Conservation (phyloP, 2,888 invertebrate species). For the Torymus aiolomorphi region DNA sequence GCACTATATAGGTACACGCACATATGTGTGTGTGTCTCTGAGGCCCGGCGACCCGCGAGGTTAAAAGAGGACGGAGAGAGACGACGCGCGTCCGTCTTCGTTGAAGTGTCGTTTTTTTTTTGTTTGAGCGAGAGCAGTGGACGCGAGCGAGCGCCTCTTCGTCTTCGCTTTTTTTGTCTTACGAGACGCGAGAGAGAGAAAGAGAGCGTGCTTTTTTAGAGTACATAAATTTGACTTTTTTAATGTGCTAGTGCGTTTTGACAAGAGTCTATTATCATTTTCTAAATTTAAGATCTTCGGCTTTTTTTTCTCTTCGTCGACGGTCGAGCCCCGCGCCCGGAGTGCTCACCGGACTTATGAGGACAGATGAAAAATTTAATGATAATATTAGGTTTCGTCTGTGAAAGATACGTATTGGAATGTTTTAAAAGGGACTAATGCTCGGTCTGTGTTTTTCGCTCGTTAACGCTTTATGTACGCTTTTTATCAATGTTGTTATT, state of each 20-base stretch:
- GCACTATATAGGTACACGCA: background rate
- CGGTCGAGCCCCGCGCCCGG: slow-evolving; percentile 21
- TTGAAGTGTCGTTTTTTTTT: slow-evolving; percentile 15
- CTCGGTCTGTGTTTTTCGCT: background rate
- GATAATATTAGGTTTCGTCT: slow-evolving; percentile 56
- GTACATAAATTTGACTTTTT: slow-evolving; percentile 57
- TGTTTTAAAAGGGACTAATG: slow-evolving; percentile 41
- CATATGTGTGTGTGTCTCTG: slow-evolving; percentile 46
- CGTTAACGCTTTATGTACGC: slow-evolving; percentile 43
- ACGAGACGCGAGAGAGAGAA: background rate
- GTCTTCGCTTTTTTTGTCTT: slow-evolving; percentile 49
- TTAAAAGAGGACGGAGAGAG: slow-evolving; percentile 39
- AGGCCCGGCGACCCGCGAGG: slow-evolving; percentile 33
- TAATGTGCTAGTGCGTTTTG: slow-evolving; percentile 54
- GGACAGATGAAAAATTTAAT: slow-evolving; percentile 56
- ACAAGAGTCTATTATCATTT: slow-evolving; percentile 58
- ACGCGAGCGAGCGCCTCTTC: slow-evolving; percentile 2
- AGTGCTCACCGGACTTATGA: slow-evolving; percentile 37
- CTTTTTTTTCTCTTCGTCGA: slow-evolving; percentile 49
- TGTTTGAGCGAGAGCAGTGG: background rate
- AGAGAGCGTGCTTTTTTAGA: slow-evolving; percentile 42
- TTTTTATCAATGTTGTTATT: slow-evolving; percentile 45
- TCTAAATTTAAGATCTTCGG: slow-evolving; percentile 53
- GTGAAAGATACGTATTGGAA: slow-evolving; percentile 44
- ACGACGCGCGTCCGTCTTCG: slow-evolving; percentile 46